Evolutionary conservation across 2,797 vertebrate genomes (phyloP), one percentile per base, ranked within the genome.

Genomic region (Fringilla coelebs): DNA sequence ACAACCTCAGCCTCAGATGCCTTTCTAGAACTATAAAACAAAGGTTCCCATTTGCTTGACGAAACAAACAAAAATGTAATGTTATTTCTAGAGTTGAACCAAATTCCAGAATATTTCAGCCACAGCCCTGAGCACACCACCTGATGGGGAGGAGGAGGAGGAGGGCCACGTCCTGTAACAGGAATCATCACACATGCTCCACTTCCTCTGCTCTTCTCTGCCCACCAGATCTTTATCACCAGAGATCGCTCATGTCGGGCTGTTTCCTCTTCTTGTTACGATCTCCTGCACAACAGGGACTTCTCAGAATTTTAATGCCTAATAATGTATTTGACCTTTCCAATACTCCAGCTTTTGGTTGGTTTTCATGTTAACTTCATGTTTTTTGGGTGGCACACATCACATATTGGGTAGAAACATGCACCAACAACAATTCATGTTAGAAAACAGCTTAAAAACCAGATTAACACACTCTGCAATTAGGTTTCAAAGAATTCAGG

Each of bases 231-330:
- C 81, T 84, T 97, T 98, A 97, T 97, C 98, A 94, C 1, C 17
- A 92, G 95, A 97, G 95, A 95, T 78, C 14, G 48, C 92, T 97
- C 86, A 17, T 81, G 84, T 94, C 85, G 91, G 36, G 78, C 97
- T 87, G 88, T 95, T 98, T 98, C 97, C 97, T 98, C 94, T 97
- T 97, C 96, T 96, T 79, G 93, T 96, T 96, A 97, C 61, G 3
- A 88, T 58, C 97, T 96, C 95, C 93, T 96, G 96, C 93, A 89
- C 68, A 95, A 97, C 88, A 94, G 95, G 89, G 93, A 96, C 93
- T 97, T 97, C 96, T 96, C 83, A 96, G 94, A 96, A 97, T 96
- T 90, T 93, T 96, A 96, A 96, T 72, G 88, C 94, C 82, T 94
- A 93, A 85, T 96, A 95, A 96, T 93, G 70, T 61, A 55, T 83